Evolutionary conservation across 2,888 invertebrate species (phyloP), one percentile per base, ranked within the genome.

Genomic region (Chaetogeoica ovagalla): DNA sequence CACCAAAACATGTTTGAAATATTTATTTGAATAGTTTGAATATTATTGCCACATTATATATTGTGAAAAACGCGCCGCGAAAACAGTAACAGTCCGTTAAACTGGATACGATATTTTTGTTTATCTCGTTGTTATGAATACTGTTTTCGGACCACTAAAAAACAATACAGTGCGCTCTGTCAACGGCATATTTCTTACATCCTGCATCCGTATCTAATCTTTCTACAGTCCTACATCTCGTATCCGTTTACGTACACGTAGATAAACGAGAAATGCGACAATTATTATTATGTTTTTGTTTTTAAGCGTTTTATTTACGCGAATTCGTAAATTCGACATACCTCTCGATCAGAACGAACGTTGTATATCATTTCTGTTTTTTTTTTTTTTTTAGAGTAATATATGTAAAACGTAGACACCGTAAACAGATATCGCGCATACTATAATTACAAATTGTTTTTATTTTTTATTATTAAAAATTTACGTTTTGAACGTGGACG

Each of bases 61-160:
- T 4, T 30, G 30, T 2, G 30, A 30, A 30, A n/a, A 65, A 21
- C 43, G 15, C 43, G 21, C 21, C 4, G 30, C 30, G 30, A 30
- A 30, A 30, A 30, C 30, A 2, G 1, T 30, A 21, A 66, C 39
- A 3, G 65, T 66, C 21, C 65, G n/a, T 66, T 66, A 43, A 43
- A 13, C 21, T 8, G 13, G 13, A 39, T 66, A 43, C n/a, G 37
- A 66, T 21, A 43, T 30, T 30, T 21, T 66, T 15, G 43, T 30
- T 68, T 52, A 68, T 68, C 68, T 52, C 43, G 68, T 55, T 19
- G 55, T 68, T 52, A 19, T 11, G 9, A 30, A 68, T n/a, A n/a
- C 43, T 48, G 7, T 17, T 2, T 68, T 68, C 23, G 39, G 68
- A 48, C 68, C 68, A 23, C 23, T 6, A 59, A 52, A 52, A 52